Evolutionary conservation across 2,888 invertebrate species (phyloP).

Genomic region (Nephrotoma flavescens): DNA sequence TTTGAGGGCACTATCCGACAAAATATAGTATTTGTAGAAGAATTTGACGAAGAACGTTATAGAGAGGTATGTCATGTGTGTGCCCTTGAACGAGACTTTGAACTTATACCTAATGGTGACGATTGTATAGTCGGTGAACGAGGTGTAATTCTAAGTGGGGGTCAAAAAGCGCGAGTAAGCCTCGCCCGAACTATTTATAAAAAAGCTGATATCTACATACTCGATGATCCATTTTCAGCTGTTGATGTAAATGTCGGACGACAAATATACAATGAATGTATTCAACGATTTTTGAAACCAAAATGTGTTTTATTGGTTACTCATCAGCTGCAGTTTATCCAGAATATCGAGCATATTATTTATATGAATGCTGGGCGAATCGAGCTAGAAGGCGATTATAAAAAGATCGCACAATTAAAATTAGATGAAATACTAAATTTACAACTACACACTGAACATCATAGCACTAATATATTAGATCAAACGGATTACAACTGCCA

Average conservation of each 20-base stretch:
- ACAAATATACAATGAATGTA: slow-evolving; percentile 59
- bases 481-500: no score
- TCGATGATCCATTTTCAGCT: slow-evolving; percentile 67
- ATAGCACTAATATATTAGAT: no score
- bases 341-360: slow-evolving; percentile 37
- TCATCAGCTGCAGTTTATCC: slow-evolving; percentile 48
- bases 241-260: slow-evolving; percentile 65
- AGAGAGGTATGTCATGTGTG: slow-evolving; percentile 40
- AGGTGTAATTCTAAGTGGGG: slow-evolving; percentile 57
- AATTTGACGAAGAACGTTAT: slow-evolving; percentile 40
- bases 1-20: slow-evolving; percentile 69
- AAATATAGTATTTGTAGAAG: slow-evolving; percentile 79
- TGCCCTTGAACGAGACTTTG: slow-evolving; percentile 47
- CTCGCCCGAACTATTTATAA: slow-evolving; percentile 62
- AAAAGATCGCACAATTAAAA: slow-evolving; percentile 21
- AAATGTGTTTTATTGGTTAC: slow-evolving; percentile 60
- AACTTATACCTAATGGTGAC: slow-evolving; percentile 40
- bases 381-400: slow-evolving; percentile 27
- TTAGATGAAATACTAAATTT: background rate
- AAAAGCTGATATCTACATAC: slow-evolving; percentile 55
- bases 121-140: slow-evolving; percentile 44
- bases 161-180: slow-evolving; percentile 61
- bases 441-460: no score
- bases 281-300: slow-evolving; percentile 39
- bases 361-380: slow-evolving; percentile 36